Evolutionary conservation across 1,140 invertebrate species (phyloP), one percentile per base, ranked within the genome.

Genomic region (Globodera rostochiensis): DNA sequence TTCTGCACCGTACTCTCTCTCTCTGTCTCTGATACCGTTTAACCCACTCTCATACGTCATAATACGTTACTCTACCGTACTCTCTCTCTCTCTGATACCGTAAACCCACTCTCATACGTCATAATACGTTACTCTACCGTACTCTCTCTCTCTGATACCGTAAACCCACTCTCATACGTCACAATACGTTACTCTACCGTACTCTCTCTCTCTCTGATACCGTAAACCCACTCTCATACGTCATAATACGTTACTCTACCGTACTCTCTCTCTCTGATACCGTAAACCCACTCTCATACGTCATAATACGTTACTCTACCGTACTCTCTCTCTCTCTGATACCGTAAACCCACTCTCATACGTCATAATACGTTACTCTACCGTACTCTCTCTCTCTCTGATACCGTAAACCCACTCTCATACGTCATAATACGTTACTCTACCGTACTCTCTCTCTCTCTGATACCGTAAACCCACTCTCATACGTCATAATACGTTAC

Each of bases 401-500:
- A 53, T 76, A 77, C 53, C 25, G 75, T 77, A 49, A 7, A n/a
- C 71, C 71, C 69, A 71, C n/a, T n/a, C n/a, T n/a, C n/a, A n/a
- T n/a, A n/a, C n/a, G n/a, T n/a, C n/a, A 67, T 36, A 36, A 36
- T 36, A 36, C 25, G 25, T 36, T 36, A 0, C 50, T 53, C 5
- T 74, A 74, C 57, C 73, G 73, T 47, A 25, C 73, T 11, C 71
- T 47, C 50, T 50, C 50, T 47, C 46, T 73, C 50, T 36, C 36
- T 53, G 13, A 53, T 76, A 77, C 53, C 25, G 75, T 77, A 49
- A n/a, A n/a, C n/a, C n/a, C n/a, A n/a, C n/a, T n/a, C n/a, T n/a
- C n/a, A n/a, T n/a, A n/a, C n/a, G n/a, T n/a, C 4, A 67, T 36
- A 36, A 36, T 36, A 36, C 25, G 25, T 36, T 36, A 0, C 50